A percentile compares a stretch with the other conserved stretches of the same genome.
Conservation (phyloP, 2,113 vertebrate species). For the Chloropsis hardwickii region DNA sequence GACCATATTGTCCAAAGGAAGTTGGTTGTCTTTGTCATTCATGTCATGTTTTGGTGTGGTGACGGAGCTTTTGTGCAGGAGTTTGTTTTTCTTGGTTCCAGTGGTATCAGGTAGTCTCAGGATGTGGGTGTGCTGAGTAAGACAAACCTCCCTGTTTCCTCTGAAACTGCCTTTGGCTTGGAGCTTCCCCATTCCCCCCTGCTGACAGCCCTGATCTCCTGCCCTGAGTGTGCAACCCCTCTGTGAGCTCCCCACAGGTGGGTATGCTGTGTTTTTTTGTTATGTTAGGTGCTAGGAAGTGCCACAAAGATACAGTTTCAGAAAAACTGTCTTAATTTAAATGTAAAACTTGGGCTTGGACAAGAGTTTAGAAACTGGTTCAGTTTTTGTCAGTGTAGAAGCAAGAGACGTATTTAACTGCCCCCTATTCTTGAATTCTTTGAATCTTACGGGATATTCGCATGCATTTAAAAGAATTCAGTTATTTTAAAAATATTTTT, state of each 20-base stretch:
- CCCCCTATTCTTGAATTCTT: background rate
- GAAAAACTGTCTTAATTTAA: background rate
- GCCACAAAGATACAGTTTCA: background rate
- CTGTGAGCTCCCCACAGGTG: background rate
- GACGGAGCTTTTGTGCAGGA: background rate
- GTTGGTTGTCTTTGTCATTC: background rate
- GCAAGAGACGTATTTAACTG: background rate
- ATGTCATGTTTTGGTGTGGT: background rate
- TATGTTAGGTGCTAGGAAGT: background rate
- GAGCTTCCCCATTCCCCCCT: background rate
- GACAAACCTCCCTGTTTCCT: background rate
- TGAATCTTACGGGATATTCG: background rate
- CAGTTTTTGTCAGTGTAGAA: background rate
- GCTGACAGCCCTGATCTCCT: background rate
- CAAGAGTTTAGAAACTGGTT: background rate
- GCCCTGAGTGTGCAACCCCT: rapidly evolving
- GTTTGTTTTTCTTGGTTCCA: background rate
- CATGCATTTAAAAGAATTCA: background rate
- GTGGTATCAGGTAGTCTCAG: background rate
- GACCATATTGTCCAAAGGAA: background rate
- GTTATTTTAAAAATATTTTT: background rate
- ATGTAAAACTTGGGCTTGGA: background rate
- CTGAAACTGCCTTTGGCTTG: background rate
- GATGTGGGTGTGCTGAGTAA: background rate
- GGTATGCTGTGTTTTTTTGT: background rate